Percentiles rank a stretch among this genome's conserved stretches.
phyloP scores from a whole-genome alignment of 23 tunicate species.

The Corella eumyota region DNA sequence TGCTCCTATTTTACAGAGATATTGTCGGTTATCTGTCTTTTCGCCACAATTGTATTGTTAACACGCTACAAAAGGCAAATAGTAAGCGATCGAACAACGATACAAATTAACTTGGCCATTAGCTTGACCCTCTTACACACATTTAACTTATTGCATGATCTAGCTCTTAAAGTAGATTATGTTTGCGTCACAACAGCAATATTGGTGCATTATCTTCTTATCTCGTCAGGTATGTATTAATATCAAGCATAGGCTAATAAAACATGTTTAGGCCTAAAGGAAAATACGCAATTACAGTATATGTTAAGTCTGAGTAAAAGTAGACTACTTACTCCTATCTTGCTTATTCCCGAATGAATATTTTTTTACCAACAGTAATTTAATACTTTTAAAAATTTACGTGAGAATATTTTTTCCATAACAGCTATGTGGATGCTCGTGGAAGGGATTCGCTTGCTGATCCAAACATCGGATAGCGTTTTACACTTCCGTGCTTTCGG shows the following conservation, averaged over 20 bases:
- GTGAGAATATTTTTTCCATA: too few relatives aligned
- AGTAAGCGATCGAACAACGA: background rate
- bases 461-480: constrained; percentile 6
- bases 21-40: constrained; percentile 10
- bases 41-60: constrained; percentile 1
- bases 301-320: too few relatives aligned
- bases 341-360: too few relatives aligned
- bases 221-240: constrained; percentile 13
- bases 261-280: too few relatives aligned
- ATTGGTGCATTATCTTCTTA: constrained; percentile 6
- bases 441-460: constrained; percentile 10
- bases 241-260: too few relatives aligned
- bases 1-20: constrained; percentile 11
- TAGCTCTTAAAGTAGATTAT: constrained; percentile 6
- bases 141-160: constrained; percentile 10
- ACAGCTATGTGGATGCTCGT: constrained; percentile 26
- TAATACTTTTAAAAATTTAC: too few relatives aligned
- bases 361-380: too few relatives aligned
- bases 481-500: background rate
- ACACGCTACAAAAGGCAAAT: background rate
- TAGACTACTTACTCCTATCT: too few relatives aligned
- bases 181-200: constrained; percentile 6
- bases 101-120: constrained; percentile 4
- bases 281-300: too few relatives aligned
- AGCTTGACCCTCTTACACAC: constrained; percentile 4